phyloP scores from a whole-genome alignment of 2,888 invertebrate genomes.

The Tinea pellionella region DNA sequence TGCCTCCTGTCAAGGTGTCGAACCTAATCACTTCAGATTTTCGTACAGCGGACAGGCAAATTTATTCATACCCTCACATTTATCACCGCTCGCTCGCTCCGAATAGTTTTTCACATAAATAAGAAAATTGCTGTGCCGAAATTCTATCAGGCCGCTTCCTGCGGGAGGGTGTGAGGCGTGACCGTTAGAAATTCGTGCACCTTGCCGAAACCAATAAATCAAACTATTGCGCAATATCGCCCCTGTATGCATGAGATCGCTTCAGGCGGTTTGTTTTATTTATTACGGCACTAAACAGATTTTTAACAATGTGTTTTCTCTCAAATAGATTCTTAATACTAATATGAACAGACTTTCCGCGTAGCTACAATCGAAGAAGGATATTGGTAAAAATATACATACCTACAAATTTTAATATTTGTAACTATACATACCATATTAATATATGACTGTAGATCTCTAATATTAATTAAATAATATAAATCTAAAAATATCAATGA shows the following conservation, averaged over 20 bases:
- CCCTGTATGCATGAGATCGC: slow-evolving; percentile 58
- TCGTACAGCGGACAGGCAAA: slow-evolving; percentile 39
- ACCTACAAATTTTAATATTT: too few relatives aligned
- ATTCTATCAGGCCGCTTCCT: slow-evolving; percentile 49
- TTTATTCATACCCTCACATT: slow-evolving; percentile 64
- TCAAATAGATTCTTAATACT: background rate
- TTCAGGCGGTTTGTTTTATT: slow-evolving; percentile 48
- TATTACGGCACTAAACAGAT: slow-evolving; percentile 56
- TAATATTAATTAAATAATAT: slow-evolving; percentile 39
- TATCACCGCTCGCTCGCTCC: slow-evolving; percentile 47
- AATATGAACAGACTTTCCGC: too few relatives aligned
- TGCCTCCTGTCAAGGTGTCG: slow-evolving; percentile 41
- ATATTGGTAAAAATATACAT: too few relatives aligned
- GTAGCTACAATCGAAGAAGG: too few relatives aligned
- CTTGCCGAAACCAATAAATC: slow-evolving; percentile 65
- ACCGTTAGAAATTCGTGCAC: slow-evolving; percentile 56
- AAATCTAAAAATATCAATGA: slow-evolving; percentile 48
- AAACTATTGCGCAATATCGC: slow-evolving; percentile 62
- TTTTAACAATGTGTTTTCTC: slow-evolving; percentile 28
- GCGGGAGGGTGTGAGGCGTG: slow-evolving; percentile 31
- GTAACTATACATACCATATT: too few relatives aligned
- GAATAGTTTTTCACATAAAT: slow-evolving; percentile 57
- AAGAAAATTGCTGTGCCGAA: slow-evolving; percentile 53
- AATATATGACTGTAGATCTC: slow-evolving; percentile 28
- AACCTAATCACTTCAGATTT: slow-evolving; percentile 59